Evolutionary conservation across 2,113 vertebrate species (phyloP).

Genomic region (Dascyllus trimaculatus): DNA sequence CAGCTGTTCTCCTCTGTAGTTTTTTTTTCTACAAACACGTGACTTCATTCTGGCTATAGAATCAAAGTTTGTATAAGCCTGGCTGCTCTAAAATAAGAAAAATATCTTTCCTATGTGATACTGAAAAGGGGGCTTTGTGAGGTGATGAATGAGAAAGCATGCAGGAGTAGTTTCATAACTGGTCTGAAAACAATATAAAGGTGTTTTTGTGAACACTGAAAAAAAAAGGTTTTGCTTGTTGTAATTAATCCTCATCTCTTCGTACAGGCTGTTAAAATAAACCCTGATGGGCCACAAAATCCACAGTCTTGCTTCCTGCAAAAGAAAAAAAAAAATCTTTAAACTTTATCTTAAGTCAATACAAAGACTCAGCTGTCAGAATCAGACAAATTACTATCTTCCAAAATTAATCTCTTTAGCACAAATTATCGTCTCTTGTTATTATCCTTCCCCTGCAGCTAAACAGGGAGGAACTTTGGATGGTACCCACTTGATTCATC

Average conservation of each 20-base stretch:
- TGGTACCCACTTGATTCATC: no score
- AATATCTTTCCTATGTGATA: not conserved
- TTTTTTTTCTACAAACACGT: not conserved
- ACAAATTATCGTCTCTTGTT: no score
- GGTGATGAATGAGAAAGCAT: not conserved
- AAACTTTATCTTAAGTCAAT: not conserved
- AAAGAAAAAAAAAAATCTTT: not conserved
- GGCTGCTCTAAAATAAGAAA: not conserved
- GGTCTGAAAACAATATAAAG: not conserved
- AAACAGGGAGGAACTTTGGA: not conserved
- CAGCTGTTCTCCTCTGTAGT: slow-evolving; percentile 1
- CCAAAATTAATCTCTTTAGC: no score
- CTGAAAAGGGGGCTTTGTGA: not conserved
- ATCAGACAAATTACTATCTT: no score
- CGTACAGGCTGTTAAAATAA: not conserved
- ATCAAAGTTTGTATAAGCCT: not conserved
- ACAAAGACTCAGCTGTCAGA: no score
- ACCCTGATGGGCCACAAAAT: not conserved
- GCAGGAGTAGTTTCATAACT: not conserved
- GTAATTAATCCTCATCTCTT: not conserved
- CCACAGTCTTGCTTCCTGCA: not conserved
- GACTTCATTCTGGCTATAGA: not conserved
- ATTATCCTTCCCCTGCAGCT: not conserved
- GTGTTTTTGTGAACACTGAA: not conserved
- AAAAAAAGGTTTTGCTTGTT: not conserved